These are phyloP conservation scores for Phyllostomus discolor DNA, from an alignment of 2,113 vertebrate genomes.

Conservation along the genomic window DNA sequence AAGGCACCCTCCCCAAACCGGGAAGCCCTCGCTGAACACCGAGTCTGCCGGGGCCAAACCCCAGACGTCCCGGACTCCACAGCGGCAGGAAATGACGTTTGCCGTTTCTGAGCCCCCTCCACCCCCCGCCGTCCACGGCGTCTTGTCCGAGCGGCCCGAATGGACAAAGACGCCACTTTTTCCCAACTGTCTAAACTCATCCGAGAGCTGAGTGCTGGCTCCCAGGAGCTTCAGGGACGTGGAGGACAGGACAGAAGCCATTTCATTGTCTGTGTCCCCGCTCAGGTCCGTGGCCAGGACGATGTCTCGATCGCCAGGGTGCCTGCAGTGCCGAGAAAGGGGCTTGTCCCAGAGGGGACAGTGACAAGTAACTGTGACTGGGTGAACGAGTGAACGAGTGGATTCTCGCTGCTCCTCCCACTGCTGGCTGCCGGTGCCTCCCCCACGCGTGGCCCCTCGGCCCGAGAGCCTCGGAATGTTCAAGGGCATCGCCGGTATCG, in stretches of 20 bases:
- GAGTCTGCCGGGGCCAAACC: accelerated
- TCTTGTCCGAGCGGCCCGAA: background rate
- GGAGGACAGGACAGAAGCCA: background rate
- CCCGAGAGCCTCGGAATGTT: background rate
- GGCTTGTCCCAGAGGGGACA: background rate
- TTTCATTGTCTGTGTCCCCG: background rate
- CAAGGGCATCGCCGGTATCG: background rate
- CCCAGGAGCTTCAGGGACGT: background rate
- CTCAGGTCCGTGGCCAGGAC: accelerated
- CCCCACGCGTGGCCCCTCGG: background rate
- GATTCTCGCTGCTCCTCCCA: background rate
- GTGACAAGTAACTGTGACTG: accelerated
- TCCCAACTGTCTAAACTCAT: background rate
- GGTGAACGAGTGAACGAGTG: background rate
- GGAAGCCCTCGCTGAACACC: background rate
- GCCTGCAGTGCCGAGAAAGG: accelerated
- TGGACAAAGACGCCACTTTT: background rate
- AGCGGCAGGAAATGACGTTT: background rate
- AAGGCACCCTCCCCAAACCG: accelerated
- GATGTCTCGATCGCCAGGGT: background rate
- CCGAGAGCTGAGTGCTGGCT: background rate
- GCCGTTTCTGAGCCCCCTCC: background rate
- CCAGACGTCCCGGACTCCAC: background rate
- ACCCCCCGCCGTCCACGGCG: accelerated
- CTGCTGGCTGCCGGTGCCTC: background rate